Conservation (phyloP, 2,888 invertebrate genomes). For the Timandra comae region DNA sequence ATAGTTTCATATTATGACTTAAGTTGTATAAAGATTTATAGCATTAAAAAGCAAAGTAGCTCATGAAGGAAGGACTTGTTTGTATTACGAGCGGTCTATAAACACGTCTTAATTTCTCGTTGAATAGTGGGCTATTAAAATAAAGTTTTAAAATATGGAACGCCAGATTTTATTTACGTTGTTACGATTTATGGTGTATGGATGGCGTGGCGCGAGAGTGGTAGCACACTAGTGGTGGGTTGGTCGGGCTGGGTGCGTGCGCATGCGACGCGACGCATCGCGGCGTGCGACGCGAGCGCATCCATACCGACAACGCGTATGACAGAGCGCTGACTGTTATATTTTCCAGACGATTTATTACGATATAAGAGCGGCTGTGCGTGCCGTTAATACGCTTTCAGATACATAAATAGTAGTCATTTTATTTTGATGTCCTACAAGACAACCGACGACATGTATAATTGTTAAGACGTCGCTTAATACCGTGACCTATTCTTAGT, state of each 20-base stretch:
- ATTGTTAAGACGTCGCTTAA: conserved; percentile 62
- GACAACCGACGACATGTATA: conserved; percentile 70
- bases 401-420: conserved; percentile 73
- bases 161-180: conserved; percentile 70
- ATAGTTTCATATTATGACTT: conserved; percentile 38
- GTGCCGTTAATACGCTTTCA: conserved; percentile 67
- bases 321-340: conserved; percentile 72
- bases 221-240: conserved; percentile 24
- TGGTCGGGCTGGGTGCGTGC: conserved; percentile 16
- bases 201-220: conserved; percentile 41
- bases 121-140: conserved; percentile 73
- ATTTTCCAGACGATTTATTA: conserved; percentile 76
- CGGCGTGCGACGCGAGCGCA: conserved; percentile 17
- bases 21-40: conserved; percentile 57
- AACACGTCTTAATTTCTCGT: conserved; percentile 73
- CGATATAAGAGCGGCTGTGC: conserved; percentile 67
- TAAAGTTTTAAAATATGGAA: conserved; percentile 72
- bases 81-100: conserved; percentile 67
- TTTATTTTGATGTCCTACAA: conserved; percentile 74
- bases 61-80: conserved; percentile 65
- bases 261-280: conserved; percentile 26
- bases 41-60: conserved; percentile 42
- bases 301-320: conserved; percentile 52
- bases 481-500: conserved; percentile 56
- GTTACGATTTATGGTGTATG: conserved; percentile 62